These are phyloP conservation scores for Caloenas nicobarica DNA, from an alignment of 2,113 vertebrate genomes.

Conservation along the genomic window DNA sequence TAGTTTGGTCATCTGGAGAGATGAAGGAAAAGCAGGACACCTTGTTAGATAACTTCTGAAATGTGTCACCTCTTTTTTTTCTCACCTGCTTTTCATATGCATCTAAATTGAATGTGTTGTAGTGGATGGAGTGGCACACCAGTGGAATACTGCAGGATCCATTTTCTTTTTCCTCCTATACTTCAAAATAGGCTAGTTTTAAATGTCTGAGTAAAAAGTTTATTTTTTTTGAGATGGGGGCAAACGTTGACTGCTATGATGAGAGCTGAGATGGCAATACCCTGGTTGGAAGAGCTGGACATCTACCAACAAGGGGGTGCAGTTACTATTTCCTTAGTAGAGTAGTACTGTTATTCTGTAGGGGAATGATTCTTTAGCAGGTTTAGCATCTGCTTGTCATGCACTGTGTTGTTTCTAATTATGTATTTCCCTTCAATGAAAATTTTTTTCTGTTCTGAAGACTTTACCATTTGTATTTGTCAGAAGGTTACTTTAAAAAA, in stretches of 20 bases:
- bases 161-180: background rate
- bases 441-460: background rate
- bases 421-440: background rate
- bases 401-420: background rate
- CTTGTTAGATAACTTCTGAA: constrained; percentile 22
- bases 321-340: background rate
- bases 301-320: background rate
- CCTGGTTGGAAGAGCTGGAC: background rate
- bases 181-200: background rate
- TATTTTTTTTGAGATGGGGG: background rate
- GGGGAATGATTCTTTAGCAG: background rate
- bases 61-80: background rate
- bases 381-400: background rate
- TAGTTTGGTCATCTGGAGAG: constrained; percentile 24
- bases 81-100: constrained; percentile 5
- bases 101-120: constrained; percentile 8
- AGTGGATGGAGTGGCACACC: background rate
- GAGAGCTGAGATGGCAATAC: background rate
- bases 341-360: background rate
- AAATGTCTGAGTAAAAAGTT: background rate
- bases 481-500: background rate
- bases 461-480: background rate
- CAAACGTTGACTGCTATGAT: background rate
- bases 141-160: background rate
- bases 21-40: background rate